Evolutionary conservation across 2,888 invertebrate genomes (phyloP), one percentile per base, ranked within the genome.

Genomic region (Xestia xanthographa): DNA sequence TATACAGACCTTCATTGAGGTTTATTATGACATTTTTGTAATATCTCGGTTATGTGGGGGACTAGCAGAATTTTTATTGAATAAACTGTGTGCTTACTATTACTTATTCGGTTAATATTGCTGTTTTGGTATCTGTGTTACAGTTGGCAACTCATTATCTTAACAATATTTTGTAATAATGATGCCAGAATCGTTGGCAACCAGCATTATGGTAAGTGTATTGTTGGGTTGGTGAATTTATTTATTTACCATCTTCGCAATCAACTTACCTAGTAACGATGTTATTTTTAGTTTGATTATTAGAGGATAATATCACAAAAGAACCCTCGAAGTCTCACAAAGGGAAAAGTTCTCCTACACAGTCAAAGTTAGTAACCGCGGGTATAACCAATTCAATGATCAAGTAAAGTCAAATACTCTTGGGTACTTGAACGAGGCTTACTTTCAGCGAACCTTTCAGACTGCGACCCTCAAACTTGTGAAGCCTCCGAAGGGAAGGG

Each of bases 11-110:
- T 63, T 48, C 53, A 38, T 72, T 58, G 69, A 56, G 66, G 74
- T 83, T 85, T 88, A 83, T 81, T 80, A 81, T 73, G 74, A 69
- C 72, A 86, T 85, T 83, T 86, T 88, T 86, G 75, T 75, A 78
- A 84, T 79, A 80, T 72, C 43, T 41, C 60, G n/a, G 50, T 63
- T 45, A 68, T 70, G 48, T 76, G 53, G 43, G 60, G 58, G 48
- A 14, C 34, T 26, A 26, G 20, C 12, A 17, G 68, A 65, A 66
- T 67, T 75, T 72, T 63, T 74, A 67, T 76, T 67, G 48, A 72
- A 60, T 56, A 58, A 41, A 26, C 1, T 68, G 38, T 22, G 8
- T 8, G 58, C 6, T 20, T 20, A 22, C 17, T 38, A 72, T 68
- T 68, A 71, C 67, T 58, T 63, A n/a, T 53, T 50, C 9, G 66